Conservation (phyloP, 2,797 vertebrate species). For the Pangasius krempfi region DNA sequence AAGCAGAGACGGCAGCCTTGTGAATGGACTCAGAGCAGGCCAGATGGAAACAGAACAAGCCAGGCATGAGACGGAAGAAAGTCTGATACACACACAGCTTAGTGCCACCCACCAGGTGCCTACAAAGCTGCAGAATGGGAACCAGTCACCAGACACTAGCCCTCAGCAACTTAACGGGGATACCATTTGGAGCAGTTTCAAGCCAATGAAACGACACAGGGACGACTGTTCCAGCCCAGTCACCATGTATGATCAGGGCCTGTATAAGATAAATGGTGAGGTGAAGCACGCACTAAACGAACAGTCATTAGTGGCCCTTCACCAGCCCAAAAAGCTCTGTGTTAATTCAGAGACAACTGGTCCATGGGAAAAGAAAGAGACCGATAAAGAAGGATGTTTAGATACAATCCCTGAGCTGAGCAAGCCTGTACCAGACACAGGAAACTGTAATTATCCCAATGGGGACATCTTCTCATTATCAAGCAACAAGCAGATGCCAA, state of each 20-base stretch:
- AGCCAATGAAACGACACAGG: slow-evolving; percentile 79
- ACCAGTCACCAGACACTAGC: slow-evolving; percentile 75
- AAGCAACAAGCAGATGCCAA: slow-evolving; percentile 83
- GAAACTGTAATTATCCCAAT: slow-evolving; percentile 79
- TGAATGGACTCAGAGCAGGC: slow-evolving; percentile 97
- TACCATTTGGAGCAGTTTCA: slow-evolving; percentile 78
- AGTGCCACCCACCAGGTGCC: slow-evolving; percentile 76
- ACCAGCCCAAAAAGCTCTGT: slow-evolving; percentile 84
- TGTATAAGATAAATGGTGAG: slow-evolving; percentile 85
- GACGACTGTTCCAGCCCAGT: slow-evolving; percentile 76
- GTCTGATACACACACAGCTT: slow-evolving; percentile 84
- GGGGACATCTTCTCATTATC: slow-evolving; percentile 82
- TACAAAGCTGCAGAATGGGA: slow-evolving; percentile 87
- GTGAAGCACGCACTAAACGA: slow-evolving; percentile 85
- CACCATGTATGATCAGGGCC: slow-evolving; percentile 74
- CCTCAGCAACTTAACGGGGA: slow-evolving; percentile 82
- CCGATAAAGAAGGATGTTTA: slow-evolving; percentile 65
- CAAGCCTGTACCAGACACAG: slow-evolving; percentile 70
- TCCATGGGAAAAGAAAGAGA: slow-evolving; percentile 60
- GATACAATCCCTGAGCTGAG: slow-evolving; percentile 72
- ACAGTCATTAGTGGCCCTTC: slow-evolving; percentile 79
- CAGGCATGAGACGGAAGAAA: slow-evolving; percentile 93
- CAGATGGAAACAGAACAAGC: slow-evolving; percentile 98
- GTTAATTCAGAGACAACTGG: slow-evolving; percentile 77
- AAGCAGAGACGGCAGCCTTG: slow-evolving; percentile 86